These are phyloP conservation scores for Lordiphosa andalusiaca DNA, from an alignment of 2,888 invertebrate species.

Conservation along the genomic window DNA sequence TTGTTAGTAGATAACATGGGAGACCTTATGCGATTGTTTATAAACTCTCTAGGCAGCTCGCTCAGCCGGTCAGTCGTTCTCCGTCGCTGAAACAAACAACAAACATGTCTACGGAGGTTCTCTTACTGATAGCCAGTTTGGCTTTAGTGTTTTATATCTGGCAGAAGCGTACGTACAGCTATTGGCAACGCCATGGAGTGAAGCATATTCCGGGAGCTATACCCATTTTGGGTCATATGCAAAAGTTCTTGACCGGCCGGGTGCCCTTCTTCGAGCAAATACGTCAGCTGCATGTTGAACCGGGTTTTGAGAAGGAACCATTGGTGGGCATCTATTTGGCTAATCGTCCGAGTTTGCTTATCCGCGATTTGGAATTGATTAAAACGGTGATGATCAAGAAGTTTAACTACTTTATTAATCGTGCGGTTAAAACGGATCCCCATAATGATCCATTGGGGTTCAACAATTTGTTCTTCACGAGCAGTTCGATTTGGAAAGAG, in stretches of 20 bases:
- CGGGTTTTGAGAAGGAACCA: slow-evolving; percentile 55
- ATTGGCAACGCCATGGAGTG: slow-evolving; percentile 75
- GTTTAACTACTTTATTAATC: slow-evolving; percentile 79
- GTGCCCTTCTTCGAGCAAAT: slow-evolving; percentile 65
- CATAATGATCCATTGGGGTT: slow-evolving; percentile 77
- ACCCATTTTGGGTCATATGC: slow-evolving; percentile 78
- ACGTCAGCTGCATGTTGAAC: slow-evolving; percentile 55
- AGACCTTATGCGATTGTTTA: too few relatives aligned
- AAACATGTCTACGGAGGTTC: slow-evolving; percentile 42
- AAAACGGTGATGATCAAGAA: slow-evolving; percentile 81
- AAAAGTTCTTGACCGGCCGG: slow-evolving; percentile 60
- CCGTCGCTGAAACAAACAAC: neutral
- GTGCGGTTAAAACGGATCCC: slow-evolving; percentile 60
- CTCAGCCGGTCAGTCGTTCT: slow-evolving; percentile 23
- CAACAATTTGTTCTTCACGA: slow-evolving; percentile 79
- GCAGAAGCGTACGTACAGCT: slow-evolving; percentile 48
- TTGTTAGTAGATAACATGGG: too few relatives aligned
- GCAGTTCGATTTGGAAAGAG: slow-evolving; percentile 80
- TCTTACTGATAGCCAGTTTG: slow-evolving; percentile 30
- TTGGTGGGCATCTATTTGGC: slow-evolving; percentile 77
- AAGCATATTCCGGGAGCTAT: slow-evolving; percentile 62
- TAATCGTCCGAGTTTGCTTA: slow-evolving; percentile 78
- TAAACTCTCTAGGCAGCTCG: too few relatives aligned
- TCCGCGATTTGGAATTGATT: slow-evolving; percentile 79
- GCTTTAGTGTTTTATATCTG: slow-evolving; percentile 51